These are phyloP conservation scores for Glaucopsyche alexis DNA, from an alignment of 2,888 invertebrate species.

Conservation along the genomic window DNA sequence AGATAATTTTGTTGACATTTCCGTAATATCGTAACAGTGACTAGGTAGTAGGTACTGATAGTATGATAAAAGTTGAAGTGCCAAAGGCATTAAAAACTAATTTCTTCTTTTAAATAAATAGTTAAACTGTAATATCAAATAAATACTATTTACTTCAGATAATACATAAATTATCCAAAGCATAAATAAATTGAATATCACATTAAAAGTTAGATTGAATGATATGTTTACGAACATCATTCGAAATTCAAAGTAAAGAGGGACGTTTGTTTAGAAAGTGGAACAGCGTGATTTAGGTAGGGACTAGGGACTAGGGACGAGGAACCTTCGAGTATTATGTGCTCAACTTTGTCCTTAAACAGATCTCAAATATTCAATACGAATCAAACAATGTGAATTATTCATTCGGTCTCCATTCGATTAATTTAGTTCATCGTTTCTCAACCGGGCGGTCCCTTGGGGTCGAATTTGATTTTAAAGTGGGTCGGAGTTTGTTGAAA, in stretches of 20 bases:
- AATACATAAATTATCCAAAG: background rate
- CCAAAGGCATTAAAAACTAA: background rate
- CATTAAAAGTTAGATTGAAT: background rate
- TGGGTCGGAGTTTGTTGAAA: no score
- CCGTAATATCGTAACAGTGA: background rate
- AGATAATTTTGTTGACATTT: background rate
- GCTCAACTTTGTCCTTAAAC: constrained; percentile 16
- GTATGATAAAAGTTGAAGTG: background rate
- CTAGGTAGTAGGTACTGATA: background rate
- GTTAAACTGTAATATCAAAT: background rate
- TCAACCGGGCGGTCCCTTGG: no score
- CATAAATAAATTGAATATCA: background rate
- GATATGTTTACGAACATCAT: constrained; percentile 11
- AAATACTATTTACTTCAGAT: background rate
- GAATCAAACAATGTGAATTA: constrained; percentile 7
- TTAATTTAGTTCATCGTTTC: background rate
- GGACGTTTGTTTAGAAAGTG: constrained; percentile 20
- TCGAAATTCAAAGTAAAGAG: constrained; percentile 11
- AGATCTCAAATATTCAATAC: constrained; percentile 21
- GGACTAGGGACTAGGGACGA: background rate
- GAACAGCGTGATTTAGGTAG: constrained; percentile 11
- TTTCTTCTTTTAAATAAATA: background rate
- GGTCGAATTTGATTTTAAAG: no score
- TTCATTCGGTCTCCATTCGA: constrained; percentile 1
- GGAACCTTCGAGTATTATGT: constrained; percentile 7